Percentiles rank a stretch among this genome's conserved stretches.
phyloP scores from a whole-genome alignment of 37 sponge, comb jelly and placozoan species.

The Beroe ovata region DNA sequence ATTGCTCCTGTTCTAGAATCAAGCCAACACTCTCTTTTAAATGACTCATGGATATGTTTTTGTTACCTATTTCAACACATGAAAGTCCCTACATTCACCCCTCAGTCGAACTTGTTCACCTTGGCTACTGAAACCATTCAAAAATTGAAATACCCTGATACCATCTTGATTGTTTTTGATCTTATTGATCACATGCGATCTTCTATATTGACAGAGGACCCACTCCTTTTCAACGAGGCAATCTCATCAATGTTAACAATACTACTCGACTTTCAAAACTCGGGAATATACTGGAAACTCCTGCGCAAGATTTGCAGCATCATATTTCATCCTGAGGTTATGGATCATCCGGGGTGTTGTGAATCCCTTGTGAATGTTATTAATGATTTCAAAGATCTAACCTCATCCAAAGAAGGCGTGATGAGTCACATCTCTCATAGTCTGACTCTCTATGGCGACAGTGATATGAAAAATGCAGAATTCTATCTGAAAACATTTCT shows the following conservation, averaged over 20 bases:
- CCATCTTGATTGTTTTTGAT: not conserved
- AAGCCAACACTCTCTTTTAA: not conserved
- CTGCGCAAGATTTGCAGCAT: not conserved
- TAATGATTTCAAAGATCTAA: not conserved
- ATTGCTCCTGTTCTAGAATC: not conserved
- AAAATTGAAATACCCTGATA: slow-evolving; percentile 14
- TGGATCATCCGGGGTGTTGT: not conserved
- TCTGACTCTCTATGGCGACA: not conserved
- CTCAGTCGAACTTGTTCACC: not conserved
- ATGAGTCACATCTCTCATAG: not conserved
- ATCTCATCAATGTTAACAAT: not conserved
- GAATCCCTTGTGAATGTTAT: not conserved
- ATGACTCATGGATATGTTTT: slow-evolving; percentile 32
- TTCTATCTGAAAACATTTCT: not conserved
- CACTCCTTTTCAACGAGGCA: not conserved
- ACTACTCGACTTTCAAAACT: not conserved
- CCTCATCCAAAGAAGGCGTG: not conserved
- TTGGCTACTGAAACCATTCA: slow-evolving; percentile 10
- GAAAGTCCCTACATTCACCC: not conserved
- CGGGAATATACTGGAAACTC: slow-evolving; percentile 17
- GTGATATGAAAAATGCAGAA: slow-evolving; percentile 14
- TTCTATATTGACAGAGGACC: not conserved
- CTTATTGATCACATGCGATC: not conserved
- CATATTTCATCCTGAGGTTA: not conserved
- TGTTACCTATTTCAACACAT: not conserved